Percentiles rank a stretch among this genome's conserved stretches.
These are phyloP conservation scores for Anarhynchus alexandrinus DNA, from an alignment of 2,113 vertebrate genomes.

Conservation along the genomic window DNA sequence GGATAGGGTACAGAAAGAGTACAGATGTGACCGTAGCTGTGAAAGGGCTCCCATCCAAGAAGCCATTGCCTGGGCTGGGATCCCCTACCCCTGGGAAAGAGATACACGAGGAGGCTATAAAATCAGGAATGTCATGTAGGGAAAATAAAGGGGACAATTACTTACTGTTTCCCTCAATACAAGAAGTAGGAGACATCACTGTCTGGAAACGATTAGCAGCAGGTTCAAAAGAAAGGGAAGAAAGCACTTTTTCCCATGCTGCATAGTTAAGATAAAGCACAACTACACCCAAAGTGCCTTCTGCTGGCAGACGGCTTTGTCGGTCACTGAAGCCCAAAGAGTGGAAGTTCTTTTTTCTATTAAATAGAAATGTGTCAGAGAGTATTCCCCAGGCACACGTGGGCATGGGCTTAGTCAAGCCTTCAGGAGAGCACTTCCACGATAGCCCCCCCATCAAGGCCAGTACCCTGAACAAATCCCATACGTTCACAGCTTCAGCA, in stretches of 20 bases:
- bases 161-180: not conserved
- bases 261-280: not conserved
- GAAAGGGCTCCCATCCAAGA: not conserved
- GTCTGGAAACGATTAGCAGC: not conserved
- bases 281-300: not conserved
- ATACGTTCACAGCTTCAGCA: not conserved
- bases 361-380: not conserved
- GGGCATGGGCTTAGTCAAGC: not conserved
- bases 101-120: not conserved
- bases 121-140: not conserved
- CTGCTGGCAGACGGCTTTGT: not conserved
- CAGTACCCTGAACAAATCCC: not conserved
- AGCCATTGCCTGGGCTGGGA: not conserved
- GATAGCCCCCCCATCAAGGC: not conserved
- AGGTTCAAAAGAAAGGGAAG: not conserved
- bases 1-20: not conserved
- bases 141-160: not conserved
- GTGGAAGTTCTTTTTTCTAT: not conserved
- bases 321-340: not conserved
- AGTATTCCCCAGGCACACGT: rapidly evolving
- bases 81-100: not conserved
- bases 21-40: not conserved
- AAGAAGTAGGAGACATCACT: not conserved
- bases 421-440: not conserved
- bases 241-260: not conserved